Evolutionary conservation across 2,888 invertebrate genomes (phyloP).

Genomic region (Drosophila neoperkinsi): DNA sequence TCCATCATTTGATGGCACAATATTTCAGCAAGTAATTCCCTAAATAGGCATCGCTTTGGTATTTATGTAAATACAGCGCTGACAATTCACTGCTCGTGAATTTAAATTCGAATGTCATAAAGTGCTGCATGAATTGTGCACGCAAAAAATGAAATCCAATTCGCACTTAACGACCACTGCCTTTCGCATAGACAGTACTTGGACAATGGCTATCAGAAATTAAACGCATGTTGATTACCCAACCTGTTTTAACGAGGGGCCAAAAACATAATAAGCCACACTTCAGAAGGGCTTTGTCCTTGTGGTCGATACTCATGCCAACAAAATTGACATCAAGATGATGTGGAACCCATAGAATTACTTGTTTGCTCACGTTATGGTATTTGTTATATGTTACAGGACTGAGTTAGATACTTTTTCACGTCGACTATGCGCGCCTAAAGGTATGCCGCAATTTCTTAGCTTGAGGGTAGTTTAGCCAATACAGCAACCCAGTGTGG

Average conservation of each 20-base stretch:
- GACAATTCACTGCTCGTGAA: slow-evolving; percentile 43
- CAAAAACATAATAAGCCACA: slow-evolving; percentile 27
- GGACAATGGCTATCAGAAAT: slow-evolving; percentile 32
- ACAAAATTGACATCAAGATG: background rate
- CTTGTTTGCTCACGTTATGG: background rate
- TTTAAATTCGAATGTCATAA: slow-evolving; percentile 64
- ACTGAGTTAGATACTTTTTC: background rate
- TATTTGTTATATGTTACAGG: no score
- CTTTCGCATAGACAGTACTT: no score
- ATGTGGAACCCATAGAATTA: background rate
- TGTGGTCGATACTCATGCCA: background rate
- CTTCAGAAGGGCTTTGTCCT: slow-evolving; percentile 25
- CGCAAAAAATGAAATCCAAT: slow-evolving; percentile 7
- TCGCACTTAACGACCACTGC: slow-evolving; percentile 46
- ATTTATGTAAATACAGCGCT: slow-evolving; percentile 36
- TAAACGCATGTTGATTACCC: slow-evolving; percentile 56
- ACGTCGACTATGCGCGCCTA: background rate
- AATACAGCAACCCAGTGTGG: background rate
- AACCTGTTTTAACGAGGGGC: slow-evolving; percentile 55
- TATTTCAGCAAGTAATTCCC: slow-evolving; percentile 48
- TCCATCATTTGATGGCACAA: slow-evolving; percentile 56
- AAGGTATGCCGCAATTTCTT: background rate
- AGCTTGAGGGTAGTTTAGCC: background rate
- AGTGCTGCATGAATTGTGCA: slow-evolving; percentile 26
- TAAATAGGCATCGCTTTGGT: slow-evolving; percentile 45